Evolutionary conservation across 1,140 invertebrate species (phyloP), one percentile per base, ranked within the genome.

Genomic region (Halictus rubicundus): DNA sequence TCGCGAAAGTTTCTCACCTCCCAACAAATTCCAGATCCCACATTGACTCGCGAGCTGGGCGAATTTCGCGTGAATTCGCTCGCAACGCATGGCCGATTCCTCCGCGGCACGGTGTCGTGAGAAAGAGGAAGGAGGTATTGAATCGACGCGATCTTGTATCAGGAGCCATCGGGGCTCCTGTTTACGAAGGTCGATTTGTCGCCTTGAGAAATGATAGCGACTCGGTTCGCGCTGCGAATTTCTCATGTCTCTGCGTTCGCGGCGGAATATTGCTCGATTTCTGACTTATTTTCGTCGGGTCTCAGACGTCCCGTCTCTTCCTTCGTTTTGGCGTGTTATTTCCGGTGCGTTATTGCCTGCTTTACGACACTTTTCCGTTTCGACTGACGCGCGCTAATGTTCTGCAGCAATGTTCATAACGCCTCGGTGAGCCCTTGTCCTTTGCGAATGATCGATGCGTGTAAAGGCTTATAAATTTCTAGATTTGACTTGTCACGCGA

Each of bases 1-100:
- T 9, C 19, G 19, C 27, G 64, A 27, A 46, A 52, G 39, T 77
- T 77, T 77, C 75, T 63, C 75, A 39, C 54, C 68, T 70, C 10
- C 14, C 19, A 21, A 12, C 1, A 27, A 39, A 70, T 70, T 25
- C 39, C 52, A 9, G n/a, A 39, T 59, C 73, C 23, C 42, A 49
- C 7, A 14, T 16, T 7, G 16, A 37, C 9, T 64, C 19, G 27
- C 61, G 27, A 32, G 32, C 32, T 5, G 3, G 32, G 32, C 32
- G 32, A 32, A 60, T 69, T 60, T n/a, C 25, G 21, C 74, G 66
- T 25, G 65, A 77, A 77, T 42, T 61, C 46, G 64, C 19, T 42
- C 6, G 52, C 1, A 21, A 68, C 73, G 25, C 63, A 9, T 25
- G n/a, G 74, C 59, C 64, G 37, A 60, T 46, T 60, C 74, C 16